phyloP scores from a whole-genome alignment of 1,140 invertebrate species.

The Nylanderia fulva region DNA sequence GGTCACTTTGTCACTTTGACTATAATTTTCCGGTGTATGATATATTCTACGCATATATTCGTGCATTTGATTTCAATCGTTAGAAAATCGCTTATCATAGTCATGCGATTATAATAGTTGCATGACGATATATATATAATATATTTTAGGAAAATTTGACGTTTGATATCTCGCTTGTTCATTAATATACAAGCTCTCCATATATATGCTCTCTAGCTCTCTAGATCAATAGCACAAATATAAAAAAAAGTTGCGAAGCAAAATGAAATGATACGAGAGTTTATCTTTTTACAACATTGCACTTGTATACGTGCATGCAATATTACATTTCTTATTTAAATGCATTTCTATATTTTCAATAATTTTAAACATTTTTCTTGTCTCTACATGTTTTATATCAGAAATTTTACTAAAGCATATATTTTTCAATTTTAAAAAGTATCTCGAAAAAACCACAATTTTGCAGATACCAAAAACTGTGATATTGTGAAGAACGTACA shows the following conservation, averaged over 20 bases:
- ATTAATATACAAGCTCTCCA: not conserved
- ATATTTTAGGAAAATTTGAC: constrained; percentile 26
- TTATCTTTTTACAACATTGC: not conserved
- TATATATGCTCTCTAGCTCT: not conserved
- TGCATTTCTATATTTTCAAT: not conserved
- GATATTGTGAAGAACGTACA: not conserved
- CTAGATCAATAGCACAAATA: not conserved
- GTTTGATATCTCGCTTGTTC: not conserved
- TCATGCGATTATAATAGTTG: too few relatives aligned
- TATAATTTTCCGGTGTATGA: constrained; percentile 25
- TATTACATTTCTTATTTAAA: not conserved
- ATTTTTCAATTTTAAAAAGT: constrained; percentile 12
- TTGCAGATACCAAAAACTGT: too few relatives aligned
- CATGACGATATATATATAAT: too few relatives aligned
- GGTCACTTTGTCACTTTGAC: constrained; percentile 15
- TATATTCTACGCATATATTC: constrained; percentile 14
- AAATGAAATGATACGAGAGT: not conserved
- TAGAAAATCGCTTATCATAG: constrained; percentile 13
- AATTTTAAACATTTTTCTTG: not conserved
- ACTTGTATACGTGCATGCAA: not conserved
- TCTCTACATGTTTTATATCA: not conserved
- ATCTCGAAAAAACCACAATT: not conserved
- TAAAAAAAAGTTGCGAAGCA: not conserved
- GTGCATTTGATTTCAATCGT: constrained; percentile 11
- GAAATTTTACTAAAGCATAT: not conserved